phyloP scores from a whole-genome alignment of 1,140 invertebrate species.

The Oncopodura yosiiana region DNA sequence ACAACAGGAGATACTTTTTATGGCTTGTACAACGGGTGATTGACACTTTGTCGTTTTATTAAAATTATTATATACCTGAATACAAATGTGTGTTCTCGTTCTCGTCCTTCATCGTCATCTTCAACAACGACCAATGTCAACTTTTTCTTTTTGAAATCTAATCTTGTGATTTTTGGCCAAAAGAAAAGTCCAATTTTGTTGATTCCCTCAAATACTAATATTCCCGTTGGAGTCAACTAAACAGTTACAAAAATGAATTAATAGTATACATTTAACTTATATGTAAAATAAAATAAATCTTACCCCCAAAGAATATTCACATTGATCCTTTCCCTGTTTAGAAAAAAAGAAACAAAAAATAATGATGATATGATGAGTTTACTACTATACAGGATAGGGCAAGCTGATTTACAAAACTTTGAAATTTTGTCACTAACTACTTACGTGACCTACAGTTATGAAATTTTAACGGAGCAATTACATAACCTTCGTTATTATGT shows the following conservation, averaged over 20 bases:
- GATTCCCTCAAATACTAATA: conserved; percentile 87
- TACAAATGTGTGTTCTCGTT: conserved; percentile 88
- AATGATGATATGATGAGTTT: no score
- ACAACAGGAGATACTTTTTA: neutral
- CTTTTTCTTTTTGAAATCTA: conserved; percentile 94
- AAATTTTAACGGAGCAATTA: no score
- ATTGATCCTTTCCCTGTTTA: conserved; percentile 86
- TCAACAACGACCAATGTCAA: conserved; percentile 89
- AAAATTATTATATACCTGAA: conserved; percentile 48
- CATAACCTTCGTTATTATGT: no score
- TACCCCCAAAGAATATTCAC: conserved; percentile 92
- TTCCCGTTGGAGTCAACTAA: conserved; percentile 93
- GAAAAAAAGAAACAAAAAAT: no score
- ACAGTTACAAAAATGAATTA: no score
- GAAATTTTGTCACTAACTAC: no score
- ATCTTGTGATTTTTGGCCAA: conserved; percentile 66
- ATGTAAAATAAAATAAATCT: no score
- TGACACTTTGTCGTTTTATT: neutral
- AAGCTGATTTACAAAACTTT: no score
- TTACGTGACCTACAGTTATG: no score
- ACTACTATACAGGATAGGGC: no score
- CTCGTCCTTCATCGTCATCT: conserved; percentile 85
- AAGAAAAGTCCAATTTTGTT: conserved; percentile 98
- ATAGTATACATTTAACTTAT: no score
- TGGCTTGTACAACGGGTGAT: neutral